Base-by-base conservation (phyloP, 64 coral and sea anemone species). In the Hydrozoanthus tunicans region DNA sequence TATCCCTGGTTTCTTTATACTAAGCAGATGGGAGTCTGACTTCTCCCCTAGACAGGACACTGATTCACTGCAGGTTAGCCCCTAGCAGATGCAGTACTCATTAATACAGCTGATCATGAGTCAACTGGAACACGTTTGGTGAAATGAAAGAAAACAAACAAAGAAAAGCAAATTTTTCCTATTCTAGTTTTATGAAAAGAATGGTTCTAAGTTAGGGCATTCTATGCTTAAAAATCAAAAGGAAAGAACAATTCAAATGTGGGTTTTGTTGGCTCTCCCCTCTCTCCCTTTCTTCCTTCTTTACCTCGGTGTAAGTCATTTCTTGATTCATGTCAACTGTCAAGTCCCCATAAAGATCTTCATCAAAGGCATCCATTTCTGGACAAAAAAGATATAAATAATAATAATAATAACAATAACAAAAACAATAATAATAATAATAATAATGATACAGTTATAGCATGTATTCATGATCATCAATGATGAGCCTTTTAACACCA, bases 281-380 rank as follows among this genome's bases (percentile, higher is more conserved):
- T 4, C 23, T 14, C 15, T 69, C 15, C 24, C 24, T 17, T n/a
- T 53, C 6, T 61, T 23, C 4, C 56, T 52, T 6, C 14, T 26
- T 80, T 89, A 96, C 95, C 92, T 96, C 92, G 53, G 63, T 66
- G 58, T 96, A 96, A n/a, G 92, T 86, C 77, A 96, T 91, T 91
- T 96, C 95, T 51, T 96, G 92, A 17, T 75, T 96, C 17, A 94
- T 64, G 72, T 94, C 89, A 53, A 96, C 64, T 51, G 94, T 76
- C 43, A 96, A 77, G 72, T 96, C 95, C 57, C 91, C 95, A 94
- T 96, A 96, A 51, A 96, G 64, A 73, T 96, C 95, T 20, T 91
- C 77, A 62, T 96, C 92, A 64, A 96, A 89, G 53, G 83, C 85
- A 92, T 94, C 93, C 81, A 92, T 88, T 88, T 88, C 84, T 88